phyloP scores from a whole-genome alignment of 2,113 vertebrate genomes.

The Macquaria australasica region DNA sequence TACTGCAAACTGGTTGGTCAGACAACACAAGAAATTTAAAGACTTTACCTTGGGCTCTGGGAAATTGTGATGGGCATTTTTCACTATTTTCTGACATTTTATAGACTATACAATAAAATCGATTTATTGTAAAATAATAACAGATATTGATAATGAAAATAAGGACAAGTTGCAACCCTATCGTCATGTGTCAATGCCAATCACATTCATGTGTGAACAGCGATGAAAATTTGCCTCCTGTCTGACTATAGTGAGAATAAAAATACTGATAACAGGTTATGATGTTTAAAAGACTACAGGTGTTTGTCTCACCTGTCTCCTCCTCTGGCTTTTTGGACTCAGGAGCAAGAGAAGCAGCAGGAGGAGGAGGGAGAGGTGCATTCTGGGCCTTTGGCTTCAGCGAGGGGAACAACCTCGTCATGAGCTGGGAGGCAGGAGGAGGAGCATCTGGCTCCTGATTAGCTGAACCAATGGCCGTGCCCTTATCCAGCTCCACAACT shows the following conservation, averaged over 20 bases:
- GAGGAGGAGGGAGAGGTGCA: constrained; percentile 59
- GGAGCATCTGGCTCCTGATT: constrained; percentile 57
- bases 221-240: background rate
- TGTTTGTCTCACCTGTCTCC: constrained; percentile 81
- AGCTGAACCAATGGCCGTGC: constrained; percentile 22
- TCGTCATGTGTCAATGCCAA: background rate
- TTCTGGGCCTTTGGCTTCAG: constrained; percentile 87
- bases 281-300: background rate
- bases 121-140: background rate
- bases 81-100: too few relatives aligned
- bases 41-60: too few relatives aligned
- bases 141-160: background rate
- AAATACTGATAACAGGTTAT: background rate
- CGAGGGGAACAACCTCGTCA: constrained; percentile 92
- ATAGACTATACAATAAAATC: too few relatives aligned
- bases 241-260: background rate
- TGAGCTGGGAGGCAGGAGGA: constrained; percentile 86
- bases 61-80: too few relatives aligned
- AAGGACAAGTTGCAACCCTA: background rate
- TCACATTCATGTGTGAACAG: background rate
- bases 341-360: constrained; percentile 62
- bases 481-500: constrained; percentile 69
- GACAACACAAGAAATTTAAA: too few relatives aligned
- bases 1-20: too few relatives aligned
- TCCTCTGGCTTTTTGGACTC: constrained; percentile 73